Evolutionary conservation across 2,888 invertebrate species (phyloP), one percentile per base, ranked within the genome.

Genomic region (Perizoma flavofasciatum): DNA sequence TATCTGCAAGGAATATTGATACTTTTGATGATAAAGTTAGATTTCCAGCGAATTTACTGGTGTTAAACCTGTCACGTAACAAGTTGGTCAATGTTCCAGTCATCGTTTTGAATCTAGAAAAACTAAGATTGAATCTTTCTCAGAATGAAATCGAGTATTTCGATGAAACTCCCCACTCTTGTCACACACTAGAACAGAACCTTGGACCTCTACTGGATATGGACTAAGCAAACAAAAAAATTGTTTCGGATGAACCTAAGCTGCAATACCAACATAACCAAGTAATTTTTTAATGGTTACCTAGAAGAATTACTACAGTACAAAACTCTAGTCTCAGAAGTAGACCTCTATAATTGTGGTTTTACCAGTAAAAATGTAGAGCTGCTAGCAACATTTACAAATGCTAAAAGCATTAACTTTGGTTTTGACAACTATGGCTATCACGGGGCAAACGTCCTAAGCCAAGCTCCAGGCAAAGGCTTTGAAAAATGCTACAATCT

Each of bases 151-250:
- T 92, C 33, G 53, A 70, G 34, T 79, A 73, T 72, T 91, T 89
- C 46, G 79, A 89, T 52, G 78, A 83, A 0, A 73, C 64, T 0
- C 92, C 92, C 4, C 72, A 63, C 5, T 92, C 87, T 68, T 85
- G 80, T 60, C 73, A 87, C 22, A 72, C 68, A 9, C 66, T 92
- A 64, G 78, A 86, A 73, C 52, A 58, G 2, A 59, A 66, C 5
- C 71, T 92, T 9, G 73, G 80, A 6, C 88, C 86, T 32, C 92
- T 75, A 75, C 44, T 92, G 92, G 92, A 63, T 92, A 49, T 92
- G 89, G 89, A 55, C 71, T 2, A 74, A 83, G 58, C 67, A 66
- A 37, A 83, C 89, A 1, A 71, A 70, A 55, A 79, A 81, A 6
- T 72, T 91, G 22, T n/a, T 6, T 3, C 67, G 76, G 64, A 52